Evolutionary conservation across 2,888 invertebrate species (phyloP).

Genomic region (Hypselothyrea guttata): DNA sequence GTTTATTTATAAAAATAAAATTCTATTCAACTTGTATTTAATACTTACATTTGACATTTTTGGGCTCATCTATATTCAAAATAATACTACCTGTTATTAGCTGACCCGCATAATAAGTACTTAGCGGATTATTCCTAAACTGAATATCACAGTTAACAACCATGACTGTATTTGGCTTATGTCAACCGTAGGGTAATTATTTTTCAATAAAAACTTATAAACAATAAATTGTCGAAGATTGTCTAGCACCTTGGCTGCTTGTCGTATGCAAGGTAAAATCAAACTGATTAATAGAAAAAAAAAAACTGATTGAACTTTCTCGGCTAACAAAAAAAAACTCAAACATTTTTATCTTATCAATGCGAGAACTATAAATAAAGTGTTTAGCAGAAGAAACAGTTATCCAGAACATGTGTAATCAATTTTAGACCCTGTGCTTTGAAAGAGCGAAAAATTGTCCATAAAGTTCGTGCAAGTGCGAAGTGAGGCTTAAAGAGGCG

Average conservation of each 20-base stretch:
- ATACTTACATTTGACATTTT: slow-evolving; percentile 58
- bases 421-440: too few species aligned
- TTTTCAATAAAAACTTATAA: too few species aligned
- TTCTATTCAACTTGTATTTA: not conserved
- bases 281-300: slow-evolving; percentile 28
- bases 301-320: slow-evolving; percentile 16
- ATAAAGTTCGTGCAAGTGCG: too few species aligned
- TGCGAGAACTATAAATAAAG: slow-evolving; percentile 35
- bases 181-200: too few species aligned
- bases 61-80: slow-evolving; percentile 59
- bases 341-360: slow-evolving; percentile 54
- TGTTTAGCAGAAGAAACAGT: slow-evolving; percentile 29
- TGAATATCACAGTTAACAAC: slow-evolving; percentile 73
- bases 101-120: slow-evolving; percentile 79
- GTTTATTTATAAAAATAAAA: not conserved
- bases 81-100: slow-evolving; percentile 60
- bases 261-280: slow-evolving; percentile 32
- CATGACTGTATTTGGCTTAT: slow-evolving; percentile 41
- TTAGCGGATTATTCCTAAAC: slow-evolving; percentile 75
- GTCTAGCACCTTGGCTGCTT: slow-evolving; percentile 22
- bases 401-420: slow-evolving; percentile 31
- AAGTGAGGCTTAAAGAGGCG: too few species aligned
- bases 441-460: too few species aligned
- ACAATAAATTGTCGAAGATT: not conserved
- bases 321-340: slow-evolving; percentile 15